Evolutionary conservation across 1,140 invertebrate genomes (phyloP), one percentile per base, ranked within the genome.

Genomic region (Callitettix versicolor): DNA sequence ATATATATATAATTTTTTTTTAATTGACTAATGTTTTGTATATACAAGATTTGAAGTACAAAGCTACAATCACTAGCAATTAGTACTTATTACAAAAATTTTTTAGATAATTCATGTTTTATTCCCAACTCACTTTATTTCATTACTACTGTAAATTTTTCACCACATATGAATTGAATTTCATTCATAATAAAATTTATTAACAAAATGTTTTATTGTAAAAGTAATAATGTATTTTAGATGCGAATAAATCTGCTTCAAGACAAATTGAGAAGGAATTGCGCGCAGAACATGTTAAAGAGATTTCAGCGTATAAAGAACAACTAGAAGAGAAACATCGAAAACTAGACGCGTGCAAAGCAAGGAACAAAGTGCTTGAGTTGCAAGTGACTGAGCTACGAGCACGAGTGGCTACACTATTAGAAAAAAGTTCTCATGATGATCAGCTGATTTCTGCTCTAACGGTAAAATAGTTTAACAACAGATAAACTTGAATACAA

Each of bases 371-470:
- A 63, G 75, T 77, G 54, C 64, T 81, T 9, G 77, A 80, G 60
- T 73, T 72, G 44, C 78, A 81, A 53, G 58, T 70, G 1, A 68
- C 63, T 2, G 61, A 58, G 0, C 60, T 74, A 1, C 73, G 73
- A 58, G 68, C 69, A 20, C 76, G 75, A 58, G 69, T 77, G 54
- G 68, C 70, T 26, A 70, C 74, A 9, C 65, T 78, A 38, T 65
- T 73, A 3, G 76, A 78, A 41, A 79, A 80, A 60, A 75, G 71
- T 61, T 69, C 68, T 42, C 69, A 76, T 52, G 79, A 82, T 55
- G 72, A 77, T 63, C 65, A 76, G 56, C 60, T 79, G 3, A 76
- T 80, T 38, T 71, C 73, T 41, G 72, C 73, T 47, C 69, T 80
- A 53, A 72, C 58, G 15, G 58, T 60, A 40, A 30, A 30, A 30